phyloP scores from a whole-genome alignment of 1,140 invertebrate species.

The Lasioglossum albipes region DNA sequence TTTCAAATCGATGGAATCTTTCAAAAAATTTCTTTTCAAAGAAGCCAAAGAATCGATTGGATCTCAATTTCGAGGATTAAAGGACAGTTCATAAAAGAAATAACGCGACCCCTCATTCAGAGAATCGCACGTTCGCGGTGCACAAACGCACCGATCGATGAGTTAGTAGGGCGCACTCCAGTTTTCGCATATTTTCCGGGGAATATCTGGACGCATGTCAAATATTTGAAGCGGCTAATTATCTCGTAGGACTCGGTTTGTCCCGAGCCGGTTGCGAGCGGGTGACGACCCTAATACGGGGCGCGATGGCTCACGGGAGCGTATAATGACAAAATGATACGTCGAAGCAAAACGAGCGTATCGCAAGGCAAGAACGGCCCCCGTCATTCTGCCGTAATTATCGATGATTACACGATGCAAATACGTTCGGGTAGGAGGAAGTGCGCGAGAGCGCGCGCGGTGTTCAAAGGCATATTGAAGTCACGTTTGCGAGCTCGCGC shows the following conservation, averaged over 20 bases:
- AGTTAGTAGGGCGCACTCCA: background rate
- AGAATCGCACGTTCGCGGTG: no score
- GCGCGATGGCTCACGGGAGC: constrained; percentile 5
- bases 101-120: no score
- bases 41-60: no score
- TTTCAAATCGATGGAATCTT: no score
- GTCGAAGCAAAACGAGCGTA: constrained; percentile 47
- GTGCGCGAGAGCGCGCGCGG: background rate
- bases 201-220: background rate
- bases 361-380: constrained; percentile 58
- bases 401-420: constrained; percentile 61
- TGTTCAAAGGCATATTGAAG: constrained; percentile 5
- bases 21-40: no score
- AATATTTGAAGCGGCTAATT: constrained; percentile 18
- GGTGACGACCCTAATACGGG: background rate
- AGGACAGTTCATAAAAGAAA: no score
- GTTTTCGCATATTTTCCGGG: background rate
- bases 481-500: constrained; percentile 17
- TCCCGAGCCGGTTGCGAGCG: background rate
- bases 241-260: background rate
- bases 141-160: background rate
- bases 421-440: constrained; percentile 22
- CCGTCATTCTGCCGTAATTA: constrained; percentile 63
- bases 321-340: constrained; percentile 60
- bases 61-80: no score